phyloP scores from a whole-genome alignment of 2,888 invertebrate species.

The Pinctada fucata region DNA sequence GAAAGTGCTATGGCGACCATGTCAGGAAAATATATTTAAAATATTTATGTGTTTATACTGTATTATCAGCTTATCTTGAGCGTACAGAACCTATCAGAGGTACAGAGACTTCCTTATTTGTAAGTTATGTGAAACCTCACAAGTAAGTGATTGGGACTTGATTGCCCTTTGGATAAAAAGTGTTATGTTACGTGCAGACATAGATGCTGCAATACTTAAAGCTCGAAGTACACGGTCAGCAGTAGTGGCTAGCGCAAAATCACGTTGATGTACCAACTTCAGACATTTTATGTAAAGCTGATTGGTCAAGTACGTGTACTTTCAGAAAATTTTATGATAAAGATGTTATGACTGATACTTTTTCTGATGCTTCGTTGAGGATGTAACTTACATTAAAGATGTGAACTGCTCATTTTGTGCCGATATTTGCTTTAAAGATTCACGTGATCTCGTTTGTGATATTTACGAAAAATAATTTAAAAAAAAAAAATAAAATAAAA shows the following conservation, averaged over 20 bases:
- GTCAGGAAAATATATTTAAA: too few relatives aligned
- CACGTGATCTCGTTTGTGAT: slow-evolving; percentile 22
- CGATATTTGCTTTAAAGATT: slow-evolving; percentile 20
- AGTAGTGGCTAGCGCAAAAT: slow-evolving; percentile 16
- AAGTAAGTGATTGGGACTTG: slow-evolving; percentile 8
- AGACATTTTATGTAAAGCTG: slow-evolving; percentile 16
- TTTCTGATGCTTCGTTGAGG: too few relatives aligned
- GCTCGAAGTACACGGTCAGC: slow-evolving; percentile 16
- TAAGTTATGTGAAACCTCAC: slow-evolving; percentile 24
- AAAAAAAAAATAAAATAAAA: background rate
- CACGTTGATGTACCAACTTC: slow-evolving; percentile 4
- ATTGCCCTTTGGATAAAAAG: slow-evolving; percentile 13
- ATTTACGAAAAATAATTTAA: slow-evolving; percentile 19
- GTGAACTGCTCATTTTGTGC: slow-evolving; percentile 12
- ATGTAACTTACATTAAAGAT: background rate
- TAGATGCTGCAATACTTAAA: background rate
- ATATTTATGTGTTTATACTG: background rate
- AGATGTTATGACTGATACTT: slow-evolving; percentile 4
- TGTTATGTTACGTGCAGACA: slow-evolving; percentile 15
- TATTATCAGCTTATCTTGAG: slow-evolving; percentile 11
- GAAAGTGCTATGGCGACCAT: too few relatives aligned
- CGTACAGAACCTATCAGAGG: background rate
- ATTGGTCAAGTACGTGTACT: slow-evolving; percentile 18
- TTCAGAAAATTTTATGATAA: slow-evolving; percentile 26
- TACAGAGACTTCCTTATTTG: slow-evolving; percentile 4